Evolutionary conservation across 2,888 invertebrate species (phyloP), one percentile per base, ranked within the genome.

Genomic region (Ochropacha duplaris): DNA sequence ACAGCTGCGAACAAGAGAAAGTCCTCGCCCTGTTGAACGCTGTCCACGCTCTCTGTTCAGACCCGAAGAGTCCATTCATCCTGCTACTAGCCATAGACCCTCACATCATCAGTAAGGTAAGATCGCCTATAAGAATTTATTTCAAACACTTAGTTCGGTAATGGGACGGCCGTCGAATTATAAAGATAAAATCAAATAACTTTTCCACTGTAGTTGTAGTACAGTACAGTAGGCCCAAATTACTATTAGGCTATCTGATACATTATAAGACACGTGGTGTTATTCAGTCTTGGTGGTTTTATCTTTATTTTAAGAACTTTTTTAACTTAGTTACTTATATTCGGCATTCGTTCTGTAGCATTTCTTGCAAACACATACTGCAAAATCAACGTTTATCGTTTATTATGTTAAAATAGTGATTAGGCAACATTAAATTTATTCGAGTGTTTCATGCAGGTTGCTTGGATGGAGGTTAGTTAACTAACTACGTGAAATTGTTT

Each of bases 1-100:
- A 99, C 91, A 98, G 98, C 81, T 99, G 99, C 83, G 99, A 99
- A 81, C 99, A 99, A 78, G 98, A 99, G 80, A 97, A 98, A 82
- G 98, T 99, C 24, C 93, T 99, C 3, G 94, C 97, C 22, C 96
- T 99, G 19, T 93, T 99, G 62, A 99, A 99, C 92, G 97, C 99
- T 0, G 96, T 99, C 55, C 98, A 99, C 87, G 96, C 98, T 54
- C 94, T 99, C 54, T 98, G 99, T 87, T 98, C 98, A 14, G 97
- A 99, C 80, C 96, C 97, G 2, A 96, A 97, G 84, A 96, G 98
- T 64, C 99, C 99, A 0, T 99, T 99, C 90, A 98, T 99, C 72
- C 96, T 98, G 60, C 96, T 99, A 65, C 94, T 99, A 70, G 99
- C 99, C 1, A 98, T 99, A 69, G 99, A 99, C 94, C 99, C 99